Percentiles rank a stretch among this genome's conserved stretches.
These are phyloP conservation scores for Megaleporinus macrocephalus DNA, from an alignment of 2,113 vertebrate genomes.

Conservation along the genomic window DNA sequence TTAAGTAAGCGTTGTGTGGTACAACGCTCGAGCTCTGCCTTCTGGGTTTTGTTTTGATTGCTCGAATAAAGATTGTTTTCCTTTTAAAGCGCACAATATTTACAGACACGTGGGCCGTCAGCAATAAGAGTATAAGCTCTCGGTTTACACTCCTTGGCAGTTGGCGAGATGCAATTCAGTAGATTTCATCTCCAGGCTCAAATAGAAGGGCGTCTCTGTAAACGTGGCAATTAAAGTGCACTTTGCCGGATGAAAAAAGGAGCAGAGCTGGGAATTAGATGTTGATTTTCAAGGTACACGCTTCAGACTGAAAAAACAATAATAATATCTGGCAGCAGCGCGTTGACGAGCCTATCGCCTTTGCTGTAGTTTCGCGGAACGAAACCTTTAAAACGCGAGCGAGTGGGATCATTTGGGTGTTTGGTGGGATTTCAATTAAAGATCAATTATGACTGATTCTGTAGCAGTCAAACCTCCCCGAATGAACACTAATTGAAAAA, in stretches of 20 bases:
- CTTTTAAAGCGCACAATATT: not conserved
- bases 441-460: not conserved
- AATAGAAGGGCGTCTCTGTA: not conserved
- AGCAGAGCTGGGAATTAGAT: not conserved
- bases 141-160: not conserved
- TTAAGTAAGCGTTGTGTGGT: slow-evolving; percentile 2
- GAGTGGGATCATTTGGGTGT: not conserved
- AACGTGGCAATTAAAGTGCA: slow-evolving; percentile 18
- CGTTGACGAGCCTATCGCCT: not conserved
- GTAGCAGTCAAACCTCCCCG: not conserved
- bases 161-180: not conserved
- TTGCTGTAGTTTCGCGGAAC: not conserved
- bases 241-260: not conserved
- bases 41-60: slow-evolving; percentile 3
- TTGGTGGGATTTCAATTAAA: slow-evolving; percentile 5
- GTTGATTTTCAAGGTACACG: not conserved
- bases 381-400: not conserved
- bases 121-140: not conserved
- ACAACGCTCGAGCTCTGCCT: not conserved
- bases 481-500: not conserved
- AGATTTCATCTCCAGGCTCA: not conserved
- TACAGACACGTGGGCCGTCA: not conserved
- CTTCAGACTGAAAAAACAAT: not conserved
- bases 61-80: not conserved
- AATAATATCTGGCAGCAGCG: not conserved